These are phyloP conservation scores for Ceratosolen solmsi DNA, from an alignment of 1,140 invertebrate genomes.

Conservation along the genomic window DNA sequence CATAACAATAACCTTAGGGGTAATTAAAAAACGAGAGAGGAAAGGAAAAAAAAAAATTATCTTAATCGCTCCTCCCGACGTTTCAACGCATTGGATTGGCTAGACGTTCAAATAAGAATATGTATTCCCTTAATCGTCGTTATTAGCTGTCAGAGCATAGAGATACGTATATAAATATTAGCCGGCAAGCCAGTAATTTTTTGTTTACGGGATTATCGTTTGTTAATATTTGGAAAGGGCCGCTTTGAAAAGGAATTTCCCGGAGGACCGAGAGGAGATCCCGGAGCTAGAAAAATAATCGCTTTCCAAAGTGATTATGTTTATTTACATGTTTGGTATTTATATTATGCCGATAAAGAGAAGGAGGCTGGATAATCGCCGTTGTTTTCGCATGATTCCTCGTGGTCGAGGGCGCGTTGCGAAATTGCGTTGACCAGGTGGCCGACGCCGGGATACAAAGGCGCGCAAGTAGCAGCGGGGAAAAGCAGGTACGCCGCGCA, in stretches of 20 bases:
- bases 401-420: not conserved
- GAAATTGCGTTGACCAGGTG: not conserved
- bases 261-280: not conserved
- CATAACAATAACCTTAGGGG: not conserved
- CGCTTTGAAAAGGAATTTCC: not conserved
- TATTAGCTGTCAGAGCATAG: not conserved
- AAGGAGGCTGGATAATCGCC: not conserved
- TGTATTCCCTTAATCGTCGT: not conserved
- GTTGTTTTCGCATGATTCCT: conserved; percentile 13
- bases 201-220: conserved; percentile 11
- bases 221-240: not conserved
- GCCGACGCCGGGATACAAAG: too few species aligned
- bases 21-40: too few species aligned
- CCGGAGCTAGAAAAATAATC: not conserved
- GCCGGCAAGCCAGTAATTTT: not conserved
- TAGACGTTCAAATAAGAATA: not conserved
- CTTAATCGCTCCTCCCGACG: not conserved
- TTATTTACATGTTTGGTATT: conserved; percentile 20
- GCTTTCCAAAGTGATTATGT: conserved; percentile 5
- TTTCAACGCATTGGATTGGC: not conserved
- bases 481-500: not conserved
- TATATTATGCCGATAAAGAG: not conserved
- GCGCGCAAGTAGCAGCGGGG: not conserved
- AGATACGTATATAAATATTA: not conserved
- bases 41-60: too few species aligned